Percentiles rank a stretch among this genome's conserved stretches.
Evolutionary conservation across 2,888 invertebrate species (phyloP).

Genomic region (Loripinus fragilis): DNA sequence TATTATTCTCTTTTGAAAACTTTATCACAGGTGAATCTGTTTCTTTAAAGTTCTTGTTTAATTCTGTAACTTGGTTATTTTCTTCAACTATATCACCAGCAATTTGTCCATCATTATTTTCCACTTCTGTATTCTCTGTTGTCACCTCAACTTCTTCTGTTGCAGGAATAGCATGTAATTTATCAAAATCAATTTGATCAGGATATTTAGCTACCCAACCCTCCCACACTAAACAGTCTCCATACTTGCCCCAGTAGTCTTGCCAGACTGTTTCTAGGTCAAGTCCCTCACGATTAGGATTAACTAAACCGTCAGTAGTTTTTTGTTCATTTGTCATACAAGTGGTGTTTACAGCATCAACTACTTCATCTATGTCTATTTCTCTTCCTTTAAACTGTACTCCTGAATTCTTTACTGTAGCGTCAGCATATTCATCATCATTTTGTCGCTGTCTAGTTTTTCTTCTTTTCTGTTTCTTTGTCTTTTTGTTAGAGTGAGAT

Average conservation of each 20-base stretch:
- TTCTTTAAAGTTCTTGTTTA: not conserved
- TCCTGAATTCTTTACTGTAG: not conserved
- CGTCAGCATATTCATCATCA: not conserved
- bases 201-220: conserved; percentile 80
- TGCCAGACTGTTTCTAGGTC: conserved; percentile 70
- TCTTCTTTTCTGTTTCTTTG: conserved; percentile 56
- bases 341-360: conserved; percentile 9
- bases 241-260: conserved; percentile 78
- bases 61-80: not conserved
- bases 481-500: conserved; percentile 48
- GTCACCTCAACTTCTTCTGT: conserved; percentile 67
- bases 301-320: conserved; percentile 19
- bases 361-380: not conserved
- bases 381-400: not conserved
- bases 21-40: not conserved
- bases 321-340: not conserved
- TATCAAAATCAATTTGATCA: conserved; percentile 71
- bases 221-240: conserved; percentile 78
- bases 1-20: not conserved
- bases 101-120: not conserved
- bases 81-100: not conserved
- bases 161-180: conserved; percentile 63
- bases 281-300: conserved; percentile 41
- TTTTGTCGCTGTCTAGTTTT: conserved; percentile 20
- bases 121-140: conserved; percentile 28